Evolutionary conservation across 2,888 invertebrate genomes (phyloP), one percentile per base, ranked within the genome.

Genomic region (Xanthia icteritia): DNA sequence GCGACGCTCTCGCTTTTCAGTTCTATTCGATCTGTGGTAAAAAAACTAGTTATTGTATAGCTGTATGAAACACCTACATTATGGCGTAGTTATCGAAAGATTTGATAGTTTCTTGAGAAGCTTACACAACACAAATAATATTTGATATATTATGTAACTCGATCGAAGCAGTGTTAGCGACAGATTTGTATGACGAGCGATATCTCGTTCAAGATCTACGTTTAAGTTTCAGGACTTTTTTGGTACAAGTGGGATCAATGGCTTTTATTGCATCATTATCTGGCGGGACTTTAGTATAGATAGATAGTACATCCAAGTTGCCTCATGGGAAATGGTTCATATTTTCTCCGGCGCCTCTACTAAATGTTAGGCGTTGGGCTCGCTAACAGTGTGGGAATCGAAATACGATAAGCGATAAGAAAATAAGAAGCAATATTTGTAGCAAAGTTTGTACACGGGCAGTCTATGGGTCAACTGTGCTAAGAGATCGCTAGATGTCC

Each of bases 1-100:
- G 89, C 91, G 36, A 92, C 91, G 72, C 91, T 93, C 83, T 96
- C 96, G 74, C 94, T 95, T 81, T 96, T 96, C 39, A 96, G 82
- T 72, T 95, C 95, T 63, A 93, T 93, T 71, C 92, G 93, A 86
- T 96, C 96, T 96, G 90, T 68, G 54, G 27, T 15, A 68, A 9
- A 13, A 73, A 75, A 42, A 51, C 0, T 0, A 51, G 5, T 39
- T 31, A 15, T 80, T 60, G 1, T n/a, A 51, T 15, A 13, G 17
- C 1, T 56, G 5, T 15, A 8, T 15, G 11, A 27, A 20, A 20
- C 5, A 9, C 13, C 23, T 71, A 45, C 2, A n/a, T 63, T 23
- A 39, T 6, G 31, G 23, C 6, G 5, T 9, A 8, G 71, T 48
- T 2, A 13, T n/a, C 5, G 8, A 65, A 36, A 8, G 36, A 31